A percentile compares a stretch with the other conserved stretches of the same genome.
phyloP scores from a whole-genome alignment of 2,113 vertebrate genomes.

The Aegotheles bennettii region DNA sequence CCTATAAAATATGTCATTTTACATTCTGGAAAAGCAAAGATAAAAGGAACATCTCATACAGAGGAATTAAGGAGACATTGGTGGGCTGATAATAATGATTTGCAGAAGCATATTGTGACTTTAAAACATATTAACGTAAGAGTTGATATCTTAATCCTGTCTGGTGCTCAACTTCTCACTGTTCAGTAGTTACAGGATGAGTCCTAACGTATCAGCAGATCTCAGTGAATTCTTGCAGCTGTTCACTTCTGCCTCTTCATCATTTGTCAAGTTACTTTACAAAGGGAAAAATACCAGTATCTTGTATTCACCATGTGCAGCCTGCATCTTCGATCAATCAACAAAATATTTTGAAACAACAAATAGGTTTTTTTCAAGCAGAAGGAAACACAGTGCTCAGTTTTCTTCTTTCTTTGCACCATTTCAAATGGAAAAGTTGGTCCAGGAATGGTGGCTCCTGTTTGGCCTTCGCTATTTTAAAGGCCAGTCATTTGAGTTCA shows the following conservation, averaged over 20 bases:
- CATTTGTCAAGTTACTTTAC: not conserved
- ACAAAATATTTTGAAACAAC: not conserved
- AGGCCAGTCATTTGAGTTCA: not conserved
- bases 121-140: not conserved
- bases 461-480: not conserved
- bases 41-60: not conserved
- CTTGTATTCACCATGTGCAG: not conserved
- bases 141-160: not conserved
- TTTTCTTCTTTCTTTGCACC: not conserved
- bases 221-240: not conserved
- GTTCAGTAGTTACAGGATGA: not conserved
- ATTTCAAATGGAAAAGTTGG: not conserved
- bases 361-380: not conserved
- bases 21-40: not conserved
- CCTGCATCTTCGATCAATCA: not conserved
- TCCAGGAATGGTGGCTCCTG: not conserved
- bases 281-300: not conserved
- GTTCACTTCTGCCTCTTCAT: not conserved
- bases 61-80: not conserved
- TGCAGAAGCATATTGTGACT: not conserved
- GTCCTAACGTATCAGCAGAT: not conserved
- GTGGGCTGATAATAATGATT: not conserved
- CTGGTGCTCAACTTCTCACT: not conserved
- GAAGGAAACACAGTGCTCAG: not conserved
- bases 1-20: not conserved